Conservation (phyloP, 2,113 vertebrate species). For the Eidolon helvum region DNA sequence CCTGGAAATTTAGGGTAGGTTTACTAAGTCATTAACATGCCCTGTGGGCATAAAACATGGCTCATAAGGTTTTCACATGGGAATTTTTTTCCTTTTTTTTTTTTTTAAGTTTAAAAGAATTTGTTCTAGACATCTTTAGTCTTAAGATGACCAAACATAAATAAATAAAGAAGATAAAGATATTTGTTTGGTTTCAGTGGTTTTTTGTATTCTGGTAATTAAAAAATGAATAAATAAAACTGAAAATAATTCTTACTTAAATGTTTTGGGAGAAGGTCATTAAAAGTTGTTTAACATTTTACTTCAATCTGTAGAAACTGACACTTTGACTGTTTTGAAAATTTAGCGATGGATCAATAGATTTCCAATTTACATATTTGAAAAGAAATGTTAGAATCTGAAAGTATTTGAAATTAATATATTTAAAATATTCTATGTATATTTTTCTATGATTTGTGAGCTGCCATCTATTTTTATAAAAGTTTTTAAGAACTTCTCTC, state of each 20-base stretch:
- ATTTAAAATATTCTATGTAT: background rate
- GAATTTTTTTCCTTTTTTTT: background rate
- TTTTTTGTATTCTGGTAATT: constrained; percentile 32
- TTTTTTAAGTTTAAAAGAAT: constrained; percentile 30
- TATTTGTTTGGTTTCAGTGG: background rate
- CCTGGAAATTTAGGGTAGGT: constrained; percentile 28
- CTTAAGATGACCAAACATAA: constrained; percentile 27
- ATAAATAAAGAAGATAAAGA: constrained; percentile 20
- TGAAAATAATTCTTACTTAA: constrained; percentile 16
- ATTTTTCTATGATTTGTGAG: background rate
- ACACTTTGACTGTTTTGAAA: background rate
- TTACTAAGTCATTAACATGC: constrained; percentile 62
- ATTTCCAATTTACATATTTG: background rate
- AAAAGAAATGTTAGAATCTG: background rate
- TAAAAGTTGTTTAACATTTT: background rate
- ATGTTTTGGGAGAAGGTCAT: background rate
- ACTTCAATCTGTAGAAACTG: background rate
- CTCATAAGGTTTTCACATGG: background rate
- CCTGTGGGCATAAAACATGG: constrained; percentile 30
- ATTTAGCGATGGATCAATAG: background rate
- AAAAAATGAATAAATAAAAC: background rate
- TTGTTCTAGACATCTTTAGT: background rate
- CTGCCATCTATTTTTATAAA: background rate
- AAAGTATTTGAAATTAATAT: background rate
- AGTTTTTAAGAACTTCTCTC: background rate